Evolutionary conservation across 2,888 invertebrate genomes (phyloP), one percentile per base, ranked within the genome.

Genomic region (Drosophila subquinaria): DNA sequence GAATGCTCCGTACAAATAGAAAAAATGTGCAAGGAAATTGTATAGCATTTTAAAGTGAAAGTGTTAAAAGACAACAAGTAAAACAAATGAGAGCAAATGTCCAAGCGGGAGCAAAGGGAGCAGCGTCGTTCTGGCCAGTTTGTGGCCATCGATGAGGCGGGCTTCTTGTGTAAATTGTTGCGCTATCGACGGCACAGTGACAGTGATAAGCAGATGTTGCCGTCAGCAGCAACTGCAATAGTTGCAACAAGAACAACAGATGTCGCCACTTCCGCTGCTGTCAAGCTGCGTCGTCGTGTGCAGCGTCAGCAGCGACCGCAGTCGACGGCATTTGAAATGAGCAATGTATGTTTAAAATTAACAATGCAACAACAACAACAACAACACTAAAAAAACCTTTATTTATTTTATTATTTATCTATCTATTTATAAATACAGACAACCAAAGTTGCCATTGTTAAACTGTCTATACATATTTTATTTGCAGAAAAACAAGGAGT

Each of bases 401-500:
- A 17, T 17, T 17, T 17, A 17, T 17, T 17, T 17, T 1, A 17
- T 17, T 1, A 17, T 30, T 30, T 30, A 30, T 30, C 1, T 20
- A n/a, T 17, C 5, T 47, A 38, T n/a, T 23, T 55, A 67, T 68
- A 43, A 56, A 51, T 51, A 30, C 50, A 40, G 23, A 27, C 20
- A 15, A 38, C 33, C 33, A 45, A 36, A 13, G 35, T 8, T 40
- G 20, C 33, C 13, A 4, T 40, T 17, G 20, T 45, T 50, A 13
- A 55, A 33, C 33, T 10, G 10, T 30, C 13, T 27, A 13, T 40
- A 27, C 6, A 23, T 20, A 47, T 35, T 66, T 27, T 68, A 47
- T 91, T 95, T 95, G 72, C 95, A 96, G 96, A 95, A 95, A 93
- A 96, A 96, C 93, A 95, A 95, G 92, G 96, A 96, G 92, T 93